Evolutionary conservation across 2,797 vertebrate species (phyloP).

Genomic region (Lepus townsendii): DNA sequence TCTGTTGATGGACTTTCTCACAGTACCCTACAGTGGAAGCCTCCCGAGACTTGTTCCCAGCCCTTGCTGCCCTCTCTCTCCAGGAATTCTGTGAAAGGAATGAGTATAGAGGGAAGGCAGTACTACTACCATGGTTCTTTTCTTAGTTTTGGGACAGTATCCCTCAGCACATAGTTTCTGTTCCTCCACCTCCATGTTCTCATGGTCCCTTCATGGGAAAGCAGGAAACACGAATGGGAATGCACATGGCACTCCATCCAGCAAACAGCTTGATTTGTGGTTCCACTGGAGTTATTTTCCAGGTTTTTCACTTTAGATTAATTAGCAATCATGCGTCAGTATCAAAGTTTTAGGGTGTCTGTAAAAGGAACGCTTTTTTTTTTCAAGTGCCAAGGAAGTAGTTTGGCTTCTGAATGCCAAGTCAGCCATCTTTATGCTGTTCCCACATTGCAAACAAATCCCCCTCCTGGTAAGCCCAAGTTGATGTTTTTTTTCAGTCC

Average conservation of each 20-base stretch:
- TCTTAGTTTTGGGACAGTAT: neutral
- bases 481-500: constrained; percentile 70
- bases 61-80: no score
- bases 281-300: neutral
- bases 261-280: neutral
- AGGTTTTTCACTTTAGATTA: constrained; percentile 59
- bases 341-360: constrained; percentile 48
- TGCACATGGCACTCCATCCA: neutral
- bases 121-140: neutral
- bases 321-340: constrained; percentile 1
- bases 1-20: neutral
- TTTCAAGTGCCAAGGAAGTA: constrained; percentile 56
- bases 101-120: neutral
- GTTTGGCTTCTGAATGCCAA: constrained; percentile 56
- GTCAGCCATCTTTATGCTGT: constrained; percentile 72
- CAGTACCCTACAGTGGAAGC: neutral
- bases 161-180: neutral
- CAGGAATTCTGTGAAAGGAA: neutral
- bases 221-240: neutral
- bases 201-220: neutral
- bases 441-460: constrained; percentile 71
- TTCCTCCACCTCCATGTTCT: neutral
- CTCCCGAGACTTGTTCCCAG: neutral
- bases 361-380: constrained; percentile 17
- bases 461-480: constrained; percentile 44